Evolutionary conservation across 2,113 vertebrate species (phyloP).

Genomic region (Hemichromis elongatus): DNA sequence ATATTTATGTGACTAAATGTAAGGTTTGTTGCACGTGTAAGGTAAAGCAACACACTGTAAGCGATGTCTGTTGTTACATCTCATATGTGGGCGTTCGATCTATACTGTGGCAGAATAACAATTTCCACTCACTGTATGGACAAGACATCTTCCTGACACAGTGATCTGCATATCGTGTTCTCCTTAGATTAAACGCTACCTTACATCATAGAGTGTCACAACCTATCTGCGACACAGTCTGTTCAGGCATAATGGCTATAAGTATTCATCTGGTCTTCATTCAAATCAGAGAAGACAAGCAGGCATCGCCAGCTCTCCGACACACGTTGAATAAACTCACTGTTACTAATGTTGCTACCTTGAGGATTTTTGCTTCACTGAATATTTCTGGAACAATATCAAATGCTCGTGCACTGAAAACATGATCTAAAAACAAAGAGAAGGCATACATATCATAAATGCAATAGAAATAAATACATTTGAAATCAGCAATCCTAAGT

Average conservation of each 20-base stretch:
- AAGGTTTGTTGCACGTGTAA: background rate
- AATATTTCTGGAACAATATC: constrained; percentile 12
- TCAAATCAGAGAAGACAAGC: constrained; percentile 40
- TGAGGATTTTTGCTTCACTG: constrained; percentile 21
- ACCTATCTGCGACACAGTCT: constrained; percentile 21
- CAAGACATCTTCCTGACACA: constrained; percentile 13
- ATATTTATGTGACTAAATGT: background rate
- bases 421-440: background rate
- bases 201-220: constrained; percentile 38
- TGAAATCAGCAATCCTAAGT: background rate
- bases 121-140: constrained; percentile 3
- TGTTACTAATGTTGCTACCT: constrained; percentile 29
- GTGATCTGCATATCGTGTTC: constrained; percentile 43
- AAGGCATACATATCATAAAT: background rate
- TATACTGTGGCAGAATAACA: background rate
- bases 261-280: constrained; percentile 42
- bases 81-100: background rate
- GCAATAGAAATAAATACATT: background rate
- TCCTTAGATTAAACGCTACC: constrained; percentile 44
- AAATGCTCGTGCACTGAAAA: constrained; percentile 14
- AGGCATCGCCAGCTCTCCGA: background rate
- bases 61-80: background rate
- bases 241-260: constrained; percentile 24
- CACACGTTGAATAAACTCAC: constrained; percentile 18
- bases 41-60: background rate